Evolutionary conservation across 2,113 vertebrate genomes (phyloP).

Genomic region (Mandrillus leucophaeus): DNA sequence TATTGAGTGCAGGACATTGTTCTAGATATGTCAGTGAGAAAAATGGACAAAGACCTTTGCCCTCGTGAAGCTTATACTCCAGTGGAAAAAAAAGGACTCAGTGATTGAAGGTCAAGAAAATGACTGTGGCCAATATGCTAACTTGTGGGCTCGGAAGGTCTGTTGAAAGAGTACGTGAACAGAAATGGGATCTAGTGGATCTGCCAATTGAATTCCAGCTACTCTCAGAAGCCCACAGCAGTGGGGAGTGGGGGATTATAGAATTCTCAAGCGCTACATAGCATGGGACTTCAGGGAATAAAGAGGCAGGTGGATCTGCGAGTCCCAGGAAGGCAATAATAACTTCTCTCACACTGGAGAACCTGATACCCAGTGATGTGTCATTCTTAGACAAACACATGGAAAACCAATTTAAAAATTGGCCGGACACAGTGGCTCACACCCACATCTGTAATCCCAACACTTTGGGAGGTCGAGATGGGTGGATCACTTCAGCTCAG

Average conservation of each 20-base stretch:
- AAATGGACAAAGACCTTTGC: neutral
- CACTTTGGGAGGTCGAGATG: too few relatives aligned
- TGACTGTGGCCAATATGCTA: neutral
- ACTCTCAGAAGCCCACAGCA: neutral
- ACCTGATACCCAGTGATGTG: neutral
- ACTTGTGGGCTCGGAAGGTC: neutral
- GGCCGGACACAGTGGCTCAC: too few relatives aligned
- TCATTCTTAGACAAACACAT: neutral
- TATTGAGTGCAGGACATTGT: neutral
- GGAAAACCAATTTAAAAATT: neutral
- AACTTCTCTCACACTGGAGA: neutral
- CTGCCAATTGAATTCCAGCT: neutral
- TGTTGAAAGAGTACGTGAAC: neutral
- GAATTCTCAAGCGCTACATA: neutral
- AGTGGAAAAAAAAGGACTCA: neutral
- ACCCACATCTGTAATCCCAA: too few relatives aligned
- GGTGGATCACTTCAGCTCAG: too few relatives aligned
- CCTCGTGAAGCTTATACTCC: neutral
- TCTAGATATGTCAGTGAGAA: neutral
- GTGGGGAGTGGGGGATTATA: neutral
- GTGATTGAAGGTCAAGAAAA: neutral
- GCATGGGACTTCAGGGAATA: neutral
- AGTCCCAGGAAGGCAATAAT: neutral
- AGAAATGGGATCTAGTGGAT: neutral
- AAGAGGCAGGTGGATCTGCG: neutral